A percentile compares a stretch with the other conserved stretches of the same genome.
These are phyloP conservation scores for Dyspetes luteomarginatus DNA, from an alignment of 2,888 invertebrate genomes.

Conservation along the genomic window DNA sequence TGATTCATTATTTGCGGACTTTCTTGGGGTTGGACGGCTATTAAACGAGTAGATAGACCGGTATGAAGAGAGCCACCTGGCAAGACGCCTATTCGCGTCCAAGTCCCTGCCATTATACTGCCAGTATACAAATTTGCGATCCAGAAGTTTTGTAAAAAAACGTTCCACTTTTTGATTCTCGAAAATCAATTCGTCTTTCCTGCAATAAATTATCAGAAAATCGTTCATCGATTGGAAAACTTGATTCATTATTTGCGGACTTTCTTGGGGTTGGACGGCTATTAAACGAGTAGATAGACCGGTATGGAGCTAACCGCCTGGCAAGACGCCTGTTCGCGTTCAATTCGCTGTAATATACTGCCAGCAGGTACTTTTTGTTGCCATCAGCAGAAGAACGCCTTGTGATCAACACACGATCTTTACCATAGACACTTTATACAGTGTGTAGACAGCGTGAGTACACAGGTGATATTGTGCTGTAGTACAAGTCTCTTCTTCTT, in stretches of 20 bases:
- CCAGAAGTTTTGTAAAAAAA: no score
- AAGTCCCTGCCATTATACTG: no score
- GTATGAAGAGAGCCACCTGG: not conserved
- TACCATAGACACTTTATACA: slow-evolving; percentile 40
- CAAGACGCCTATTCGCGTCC: no score
- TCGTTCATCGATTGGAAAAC: not conserved
- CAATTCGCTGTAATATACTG: slow-evolving; percentile 75
- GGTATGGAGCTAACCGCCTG: not conserved
- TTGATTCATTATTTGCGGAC: not conserved
- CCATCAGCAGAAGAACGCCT: slow-evolving; percentile 30
- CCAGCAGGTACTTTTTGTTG: slow-evolving; percentile 62
- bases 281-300: not conserved
- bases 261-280: not conserved
- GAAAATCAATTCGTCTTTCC: no score
- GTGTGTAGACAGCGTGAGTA: slow-evolving; percentile 40
- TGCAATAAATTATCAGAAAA: no score
- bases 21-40: not conserved
- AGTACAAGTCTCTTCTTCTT: not conserved
- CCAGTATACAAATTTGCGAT: no score
- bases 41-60: slow-evolving; percentile 1
- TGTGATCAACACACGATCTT: slow-evolving; percentile 9
- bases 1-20: not conserved
- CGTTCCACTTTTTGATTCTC: no score
- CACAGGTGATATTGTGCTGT: slow-evolving; percentile 51
- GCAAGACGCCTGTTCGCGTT: slow-evolving; percentile 13